Percentiles rank a stretch among this genome's conserved stretches.
Conservation (phyloP, 2,113 vertebrate species). For the Dicerorhinus sumatrensis region DNA sequence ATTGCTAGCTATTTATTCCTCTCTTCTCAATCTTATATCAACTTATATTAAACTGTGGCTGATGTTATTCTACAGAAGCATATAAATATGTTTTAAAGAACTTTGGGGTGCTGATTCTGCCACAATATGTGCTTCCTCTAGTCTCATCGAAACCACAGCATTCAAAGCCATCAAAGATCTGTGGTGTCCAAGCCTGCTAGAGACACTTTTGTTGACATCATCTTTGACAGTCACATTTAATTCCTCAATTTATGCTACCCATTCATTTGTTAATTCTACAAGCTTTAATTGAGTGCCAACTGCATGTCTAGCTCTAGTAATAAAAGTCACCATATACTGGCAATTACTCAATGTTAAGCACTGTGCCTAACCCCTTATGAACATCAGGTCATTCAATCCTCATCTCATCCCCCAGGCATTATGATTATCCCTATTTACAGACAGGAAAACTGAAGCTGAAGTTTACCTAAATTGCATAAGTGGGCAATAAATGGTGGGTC, state of each 20-base stretch:
- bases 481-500: background rate
- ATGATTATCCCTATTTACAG: background rate
- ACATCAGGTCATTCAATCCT: background rate
- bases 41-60: background rate
- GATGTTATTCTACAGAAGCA: background rate
- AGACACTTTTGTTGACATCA: background rate
- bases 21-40: background rate
- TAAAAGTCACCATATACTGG: background rate
- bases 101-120: background rate
- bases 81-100: background rate
- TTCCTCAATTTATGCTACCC: background rate
- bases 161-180: constrained; percentile 22
- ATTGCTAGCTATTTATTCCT: constrained; percentile 29
- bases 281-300: background rate
- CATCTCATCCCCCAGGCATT: background rate
- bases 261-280: background rate
- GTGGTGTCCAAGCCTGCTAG: background rate
- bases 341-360: background rate
- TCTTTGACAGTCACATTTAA: background rate
- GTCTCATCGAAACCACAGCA: background rate
- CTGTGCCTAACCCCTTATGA: background rate
- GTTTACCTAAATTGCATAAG: background rate
- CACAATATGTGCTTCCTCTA: background rate
- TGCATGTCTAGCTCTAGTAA: background rate
- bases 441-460: background rate